Conservation (phyloP, 2,113 vertebrate genomes). For the Oceanodroma tethys region DNA sequence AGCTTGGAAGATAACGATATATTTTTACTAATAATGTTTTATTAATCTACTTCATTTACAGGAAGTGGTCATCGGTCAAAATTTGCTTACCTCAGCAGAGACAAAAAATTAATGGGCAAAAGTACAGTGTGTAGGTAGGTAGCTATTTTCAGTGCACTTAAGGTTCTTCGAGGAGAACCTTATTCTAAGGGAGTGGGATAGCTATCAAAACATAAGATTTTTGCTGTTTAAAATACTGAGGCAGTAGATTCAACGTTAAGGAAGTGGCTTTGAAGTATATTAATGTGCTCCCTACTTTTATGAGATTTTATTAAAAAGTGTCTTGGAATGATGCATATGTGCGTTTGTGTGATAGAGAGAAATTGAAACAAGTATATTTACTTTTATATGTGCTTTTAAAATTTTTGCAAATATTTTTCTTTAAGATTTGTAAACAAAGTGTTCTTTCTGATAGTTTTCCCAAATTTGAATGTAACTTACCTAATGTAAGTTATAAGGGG, state of each 20-base stretch:
- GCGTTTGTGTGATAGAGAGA: neutral
- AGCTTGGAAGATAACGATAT: neutral
- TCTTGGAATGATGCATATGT: neutral
- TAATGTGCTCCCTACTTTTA: neutral
- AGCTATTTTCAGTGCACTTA: constrained; percentile 15
- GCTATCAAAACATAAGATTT: neutral
- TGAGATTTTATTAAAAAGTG: neutral
- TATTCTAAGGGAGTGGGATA: neutral
- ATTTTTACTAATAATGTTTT: constrained; percentile 25
- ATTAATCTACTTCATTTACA: constrained; percentile 57
- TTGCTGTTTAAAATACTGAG: neutral
- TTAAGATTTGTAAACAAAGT: neutral
- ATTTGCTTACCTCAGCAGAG: constrained; percentile 48
- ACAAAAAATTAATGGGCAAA: constrained; percentile 66
- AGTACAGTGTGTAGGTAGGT: constrained; percentile 55
- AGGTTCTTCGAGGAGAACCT: neutral
- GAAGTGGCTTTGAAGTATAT: neutral
- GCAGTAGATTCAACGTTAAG: neutral
- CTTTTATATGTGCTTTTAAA: neutral
- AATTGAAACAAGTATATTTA: neutral
- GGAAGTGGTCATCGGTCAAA: neutral
- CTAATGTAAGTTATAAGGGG: neutral
- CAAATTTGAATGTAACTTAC: neutral
- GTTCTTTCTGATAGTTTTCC: neutral
- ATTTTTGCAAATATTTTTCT: neutral